phyloP scores from a whole-genome alignment of 2,888 invertebrate genomes.

The Eurytoma adleriae region DNA sequence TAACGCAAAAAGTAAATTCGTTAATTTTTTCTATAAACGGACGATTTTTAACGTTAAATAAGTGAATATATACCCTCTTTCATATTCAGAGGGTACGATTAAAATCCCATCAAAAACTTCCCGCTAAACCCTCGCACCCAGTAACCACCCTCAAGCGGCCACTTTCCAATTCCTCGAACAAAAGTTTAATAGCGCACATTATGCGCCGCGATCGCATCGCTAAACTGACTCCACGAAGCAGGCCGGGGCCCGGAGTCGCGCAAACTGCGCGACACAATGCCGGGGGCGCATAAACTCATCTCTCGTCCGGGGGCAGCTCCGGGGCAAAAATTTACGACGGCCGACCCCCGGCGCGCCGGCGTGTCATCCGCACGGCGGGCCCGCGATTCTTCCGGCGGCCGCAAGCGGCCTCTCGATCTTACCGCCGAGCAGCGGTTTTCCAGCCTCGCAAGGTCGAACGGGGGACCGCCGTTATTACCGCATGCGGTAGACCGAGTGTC shows the following conservation, averaged over 20 bases:
- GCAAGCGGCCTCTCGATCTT: constrained; percentile 5
- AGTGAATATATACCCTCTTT: too few species aligned
- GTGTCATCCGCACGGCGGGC: background rate
- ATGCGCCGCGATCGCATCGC: background rate
- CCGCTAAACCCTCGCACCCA: too few species aligned
- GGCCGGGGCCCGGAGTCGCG: too few species aligned
- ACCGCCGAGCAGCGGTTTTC: constrained; percentile 21
- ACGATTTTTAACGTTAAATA: too few species aligned
- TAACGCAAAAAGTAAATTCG: too few species aligned
- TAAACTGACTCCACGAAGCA: background rate
- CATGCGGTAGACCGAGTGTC: constrained; percentile 64
- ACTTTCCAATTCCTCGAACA: too few species aligned
- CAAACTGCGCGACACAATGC: constrained; percentile 53
- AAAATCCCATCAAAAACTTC: too few species aligned
- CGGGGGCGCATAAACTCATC: constrained; percentile 59
- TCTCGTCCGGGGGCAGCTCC: constrained; percentile 54
- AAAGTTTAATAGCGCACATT: too few species aligned
- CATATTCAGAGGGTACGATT: too few species aligned
- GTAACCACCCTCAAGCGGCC: too few species aligned
- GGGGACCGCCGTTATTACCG: constrained; percentile 66
- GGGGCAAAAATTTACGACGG: constrained; percentile 60
- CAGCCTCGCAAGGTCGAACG: constrained; percentile 59
- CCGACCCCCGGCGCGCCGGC: constrained; percentile 34
- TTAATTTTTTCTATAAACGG: too few species aligned
- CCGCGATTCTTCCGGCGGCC: background rate